These are phyloP conservation scores for Halcyon leucocephala DNA, from an alignment of 2,797 vertebrate genomes.

Conservation along the genomic window DNA sequence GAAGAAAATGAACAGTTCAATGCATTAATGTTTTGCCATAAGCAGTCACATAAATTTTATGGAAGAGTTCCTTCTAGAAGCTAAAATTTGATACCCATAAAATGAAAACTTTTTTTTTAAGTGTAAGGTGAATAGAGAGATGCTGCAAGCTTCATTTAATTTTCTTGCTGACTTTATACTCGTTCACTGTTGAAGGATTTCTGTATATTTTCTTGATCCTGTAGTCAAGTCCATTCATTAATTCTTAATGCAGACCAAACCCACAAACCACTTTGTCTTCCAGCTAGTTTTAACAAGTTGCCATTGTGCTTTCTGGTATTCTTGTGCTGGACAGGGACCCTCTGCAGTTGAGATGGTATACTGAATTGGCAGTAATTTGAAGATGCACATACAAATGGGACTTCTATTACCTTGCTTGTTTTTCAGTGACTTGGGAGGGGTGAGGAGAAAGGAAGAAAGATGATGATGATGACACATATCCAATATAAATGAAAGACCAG, in stretches of 20 bases:
- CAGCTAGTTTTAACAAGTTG: background rate
- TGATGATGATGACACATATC: too few relatives aligned
- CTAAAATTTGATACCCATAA: background rate
- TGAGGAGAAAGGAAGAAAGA: background rate
- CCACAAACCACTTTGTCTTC: background rate
- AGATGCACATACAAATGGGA: background rate
- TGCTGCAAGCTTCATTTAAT: conserved; percentile 21
- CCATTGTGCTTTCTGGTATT: background rate
- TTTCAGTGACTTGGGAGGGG: background rate
- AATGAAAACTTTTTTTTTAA: background rate
- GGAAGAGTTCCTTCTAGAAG: background rate
- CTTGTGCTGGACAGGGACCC: background rate
- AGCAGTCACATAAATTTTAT: conserved; percentile 12
- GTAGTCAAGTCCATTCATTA: background rate
- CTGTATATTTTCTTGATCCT: conserved; percentile 24
- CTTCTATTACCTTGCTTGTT: background rate
- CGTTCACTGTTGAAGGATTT: background rate
- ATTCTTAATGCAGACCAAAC: conserved; percentile 10
- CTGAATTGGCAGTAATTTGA: background rate
- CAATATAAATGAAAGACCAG: background rate
- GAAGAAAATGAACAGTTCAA: background rate
- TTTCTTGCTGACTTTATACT: conserved; percentile 23
- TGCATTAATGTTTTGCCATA: background rate
- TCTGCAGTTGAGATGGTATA: background rate
- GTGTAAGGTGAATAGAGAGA: background rate